A percentile compares a stretch with the other conserved stretches of the same genome.
These are phyloP conservation scores for Parazoanthus atlanticus DNA, from an alignment of 92 coral and sea anemone species.

Conservation along the genomic window DNA sequence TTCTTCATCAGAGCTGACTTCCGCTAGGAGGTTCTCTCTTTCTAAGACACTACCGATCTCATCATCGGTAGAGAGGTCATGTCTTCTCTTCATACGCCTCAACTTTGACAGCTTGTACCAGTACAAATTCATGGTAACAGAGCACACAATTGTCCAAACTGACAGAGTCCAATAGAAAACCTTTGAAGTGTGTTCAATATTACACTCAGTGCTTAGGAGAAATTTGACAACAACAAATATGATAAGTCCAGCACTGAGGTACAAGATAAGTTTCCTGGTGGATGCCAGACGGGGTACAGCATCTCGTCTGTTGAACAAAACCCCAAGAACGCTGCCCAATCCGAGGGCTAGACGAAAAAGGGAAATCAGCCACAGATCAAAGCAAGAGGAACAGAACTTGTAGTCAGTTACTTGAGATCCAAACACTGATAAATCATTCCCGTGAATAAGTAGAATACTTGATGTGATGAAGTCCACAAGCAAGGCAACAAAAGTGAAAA, in stretches of 20 bases:
- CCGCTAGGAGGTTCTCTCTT: constrained; percentile 56
- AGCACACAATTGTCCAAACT: constrained; percentile 65
- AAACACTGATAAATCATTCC: constrained; percentile 61
- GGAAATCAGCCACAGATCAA: constrained; percentile 85
- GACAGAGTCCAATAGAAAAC: constrained; percentile 78
- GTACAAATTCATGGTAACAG: constrained; percentile 55
- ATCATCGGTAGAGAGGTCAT: constrained; percentile 60
- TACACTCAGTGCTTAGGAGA: constrained; percentile 87
- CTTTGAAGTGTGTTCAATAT: constrained; percentile 46
- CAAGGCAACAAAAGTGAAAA: constrained; percentile 23
- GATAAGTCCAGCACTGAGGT: constrained; percentile 53
- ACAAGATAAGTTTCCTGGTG: constrained; percentile 63
- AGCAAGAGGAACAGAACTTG: constrained; percentile 74
- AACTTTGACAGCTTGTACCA: constrained; percentile 74
- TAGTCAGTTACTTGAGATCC: constrained; percentile 47
- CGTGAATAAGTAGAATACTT: constrained; percentile 65
- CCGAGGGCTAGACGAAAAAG: constrained; percentile 62
- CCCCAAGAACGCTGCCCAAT: constrained; percentile 75
- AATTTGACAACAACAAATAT: constrained; percentile 76
- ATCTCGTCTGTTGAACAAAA: constrained; percentile 55
- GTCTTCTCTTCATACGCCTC: constrained; percentile 10
- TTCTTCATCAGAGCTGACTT: constrained; percentile 48
- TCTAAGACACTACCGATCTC: constrained; percentile 84
- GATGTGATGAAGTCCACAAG: constrained; percentile 66
- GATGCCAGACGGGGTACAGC: constrained; percentile 73